Percentiles rank a stretch among this genome's conserved stretches.
These are phyloP conservation scores for Hesperophylax magnus DNA, from an alignment of 1,140 invertebrate genomes.

Conservation along the genomic window DNA sequence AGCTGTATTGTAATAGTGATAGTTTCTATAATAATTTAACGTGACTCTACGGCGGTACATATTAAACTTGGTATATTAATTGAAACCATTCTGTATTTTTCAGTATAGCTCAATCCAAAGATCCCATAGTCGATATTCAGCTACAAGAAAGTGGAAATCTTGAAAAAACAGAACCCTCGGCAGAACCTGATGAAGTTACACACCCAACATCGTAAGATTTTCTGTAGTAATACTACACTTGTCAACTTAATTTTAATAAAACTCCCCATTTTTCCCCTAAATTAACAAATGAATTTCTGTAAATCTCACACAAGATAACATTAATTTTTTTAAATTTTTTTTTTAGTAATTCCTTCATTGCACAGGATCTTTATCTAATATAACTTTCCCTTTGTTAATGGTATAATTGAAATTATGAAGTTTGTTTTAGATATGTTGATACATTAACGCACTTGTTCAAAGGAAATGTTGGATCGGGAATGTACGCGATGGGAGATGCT, in stretches of 20 bases:
- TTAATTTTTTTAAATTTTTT: no score
- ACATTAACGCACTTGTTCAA: slow-evolving; percentile 83
- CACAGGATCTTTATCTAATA: no score
- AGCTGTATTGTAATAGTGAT: no score
- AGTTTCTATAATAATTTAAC: no score
- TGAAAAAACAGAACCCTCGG: background rate
- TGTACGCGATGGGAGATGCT: slow-evolving; percentile 84
- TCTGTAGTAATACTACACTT: background rate
- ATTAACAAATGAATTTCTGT: no score
- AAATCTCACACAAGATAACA: no score
- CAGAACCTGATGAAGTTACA: background rate
- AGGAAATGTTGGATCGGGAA: slow-evolving; percentile 82
- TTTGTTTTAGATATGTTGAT: slow-evolving; percentile 74
- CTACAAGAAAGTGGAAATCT: background rate
- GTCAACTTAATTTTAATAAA: no score
- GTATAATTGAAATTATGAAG: background rate
- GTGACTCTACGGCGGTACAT: no score
- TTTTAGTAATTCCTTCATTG: no score
- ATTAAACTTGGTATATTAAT: background rate
- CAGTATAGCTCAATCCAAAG: slow-evolving; percentile 31
- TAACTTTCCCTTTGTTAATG: no score
- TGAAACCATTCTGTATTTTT: background rate
- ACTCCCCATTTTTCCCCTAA: no score
- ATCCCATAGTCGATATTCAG: slow-evolving; percentile 29
- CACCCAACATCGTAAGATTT: slow-evolving; percentile 20